Percentiles rank a stretch among this genome's conserved stretches.
phyloP scores from a whole-genome alignment of 2,888 invertebrate species.

The Rhagonycha fulva region DNA sequence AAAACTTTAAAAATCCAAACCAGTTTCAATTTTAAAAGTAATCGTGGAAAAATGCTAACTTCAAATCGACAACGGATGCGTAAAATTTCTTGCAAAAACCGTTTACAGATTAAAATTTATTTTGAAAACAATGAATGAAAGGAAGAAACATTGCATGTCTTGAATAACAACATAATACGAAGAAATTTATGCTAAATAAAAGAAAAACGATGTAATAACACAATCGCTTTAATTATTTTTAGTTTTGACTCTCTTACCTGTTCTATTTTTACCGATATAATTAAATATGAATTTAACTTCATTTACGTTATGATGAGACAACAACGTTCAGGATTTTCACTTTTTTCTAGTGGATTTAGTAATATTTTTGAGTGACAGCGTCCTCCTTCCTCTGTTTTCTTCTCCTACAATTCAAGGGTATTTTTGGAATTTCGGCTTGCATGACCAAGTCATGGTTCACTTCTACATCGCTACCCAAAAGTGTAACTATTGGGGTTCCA shows the following conservation, averaged over 20 bases:
- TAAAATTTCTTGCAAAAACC: slow-evolving; percentile 39
- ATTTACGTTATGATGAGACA: not conserved
- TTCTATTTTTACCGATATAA: not conserved
- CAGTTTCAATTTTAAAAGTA: not conserved
- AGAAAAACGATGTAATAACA: not conserved
- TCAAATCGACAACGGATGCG: slow-evolving; percentile 20
- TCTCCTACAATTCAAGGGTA: too few relatives aligned
- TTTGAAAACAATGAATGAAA: slow-evolving; percentile 50
- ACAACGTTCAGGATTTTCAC: too few relatives aligned
- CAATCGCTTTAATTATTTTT: not conserved
- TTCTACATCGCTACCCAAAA: too few relatives aligned
- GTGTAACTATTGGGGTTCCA: too few relatives aligned
- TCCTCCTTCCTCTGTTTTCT: too few relatives aligned
- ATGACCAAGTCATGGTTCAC: too few relatives aligned
- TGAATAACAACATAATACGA: slow-evolving; percentile 44
- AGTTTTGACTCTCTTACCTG: not conserved
- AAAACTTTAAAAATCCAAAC: not conserved
- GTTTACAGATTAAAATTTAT: slow-evolving; percentile 43
- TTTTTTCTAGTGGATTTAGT: too few relatives aligned
- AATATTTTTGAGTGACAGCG: too few relatives aligned
- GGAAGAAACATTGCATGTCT: slow-evolving; percentile 51
- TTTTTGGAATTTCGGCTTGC: too few relatives aligned
- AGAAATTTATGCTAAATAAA: slow-evolving; percentile 13
- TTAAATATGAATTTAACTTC: not conserved
- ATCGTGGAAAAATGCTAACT: slow-evolving; percentile 5